These are phyloP conservation scores for Volucella inflata DNA, from an alignment of 2,888 invertebrate genomes.

Conservation along the genomic window DNA sequence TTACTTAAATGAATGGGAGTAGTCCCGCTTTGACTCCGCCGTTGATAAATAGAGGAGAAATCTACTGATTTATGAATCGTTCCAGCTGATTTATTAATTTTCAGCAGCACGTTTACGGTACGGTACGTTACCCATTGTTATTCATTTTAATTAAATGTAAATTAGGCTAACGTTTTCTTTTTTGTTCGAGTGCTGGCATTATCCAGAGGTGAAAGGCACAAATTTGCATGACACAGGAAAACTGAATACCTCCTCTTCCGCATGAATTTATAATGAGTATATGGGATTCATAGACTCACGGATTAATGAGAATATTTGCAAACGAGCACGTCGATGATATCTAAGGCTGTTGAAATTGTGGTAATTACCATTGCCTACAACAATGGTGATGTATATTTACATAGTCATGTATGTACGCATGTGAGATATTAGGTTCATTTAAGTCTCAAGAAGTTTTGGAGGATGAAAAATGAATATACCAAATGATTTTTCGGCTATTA, in stretches of 20 bases:
- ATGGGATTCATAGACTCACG: constrained; percentile 24
- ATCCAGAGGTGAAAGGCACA: not conserved
- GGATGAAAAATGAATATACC: not conserved
- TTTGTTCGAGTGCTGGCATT: not conserved
- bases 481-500: too few species aligned
- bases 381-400: not conserved
- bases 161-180: not conserved
- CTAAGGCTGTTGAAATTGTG: not conserved
- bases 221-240: not conserved
- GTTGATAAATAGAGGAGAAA: not conserved
- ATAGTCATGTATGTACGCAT: not conserved
- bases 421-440: not conserved
- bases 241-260: not conserved
- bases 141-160: constrained; percentile 23
- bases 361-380: constrained; percentile 7
- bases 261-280: constrained; percentile 4
- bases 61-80: constrained; percentile 41
- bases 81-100: constrained; percentile 51
- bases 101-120: not conserved
- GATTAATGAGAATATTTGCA: not conserved
- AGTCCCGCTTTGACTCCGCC: not conserved
- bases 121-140: not conserved
- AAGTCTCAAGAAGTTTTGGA: not conserved
- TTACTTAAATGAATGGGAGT: not conserved
- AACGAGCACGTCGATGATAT: not conserved